phyloP scores from a whole-genome alignment of 2,888 invertebrate species.

The Tridacna gigas region DNA sequence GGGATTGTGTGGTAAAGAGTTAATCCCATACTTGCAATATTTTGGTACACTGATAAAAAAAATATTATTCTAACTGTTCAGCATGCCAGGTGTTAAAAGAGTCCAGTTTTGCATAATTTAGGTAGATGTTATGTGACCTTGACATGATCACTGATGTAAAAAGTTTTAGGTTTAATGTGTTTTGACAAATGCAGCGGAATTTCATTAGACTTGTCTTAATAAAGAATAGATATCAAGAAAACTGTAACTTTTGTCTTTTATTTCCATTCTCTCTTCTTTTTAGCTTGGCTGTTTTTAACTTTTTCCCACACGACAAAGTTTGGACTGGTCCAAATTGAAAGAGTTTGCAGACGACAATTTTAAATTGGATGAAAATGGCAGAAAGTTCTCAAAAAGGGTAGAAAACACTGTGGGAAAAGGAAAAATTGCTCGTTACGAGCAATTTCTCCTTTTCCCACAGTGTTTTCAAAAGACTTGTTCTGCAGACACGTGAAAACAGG shows the following conservation, averaged over 20 bases:
- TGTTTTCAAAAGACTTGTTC: not conserved
- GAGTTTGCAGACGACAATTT: no score
- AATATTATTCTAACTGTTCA: no score
- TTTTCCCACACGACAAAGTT: no score
- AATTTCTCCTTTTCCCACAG: not conserved
- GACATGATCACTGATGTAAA: no score
- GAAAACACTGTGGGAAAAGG: not conserved
- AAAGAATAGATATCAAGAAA: not conserved
- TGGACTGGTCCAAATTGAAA: no score
- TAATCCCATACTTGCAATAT: not conserved
- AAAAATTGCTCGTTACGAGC: conserved; percentile 4
- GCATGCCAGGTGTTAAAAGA: no score
- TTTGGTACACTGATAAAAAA: not conserved
- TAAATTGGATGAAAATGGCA: no score
- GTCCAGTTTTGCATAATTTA: no score
- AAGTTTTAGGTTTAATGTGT: not conserved
- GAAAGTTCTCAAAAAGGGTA: not conserved
- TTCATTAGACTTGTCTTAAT: not conserved
- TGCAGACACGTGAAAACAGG: not conserved
- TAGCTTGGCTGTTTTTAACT: no score
- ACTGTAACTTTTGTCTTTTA: not conserved
- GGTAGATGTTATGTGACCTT: no score
- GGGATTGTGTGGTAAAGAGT: not conserved
- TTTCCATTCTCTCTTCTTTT: not conserved
- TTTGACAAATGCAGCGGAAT: not conserved